phyloP scores from a whole-genome alignment of 1,140 invertebrate genomes.

The Scylla paramamosain region DNA sequence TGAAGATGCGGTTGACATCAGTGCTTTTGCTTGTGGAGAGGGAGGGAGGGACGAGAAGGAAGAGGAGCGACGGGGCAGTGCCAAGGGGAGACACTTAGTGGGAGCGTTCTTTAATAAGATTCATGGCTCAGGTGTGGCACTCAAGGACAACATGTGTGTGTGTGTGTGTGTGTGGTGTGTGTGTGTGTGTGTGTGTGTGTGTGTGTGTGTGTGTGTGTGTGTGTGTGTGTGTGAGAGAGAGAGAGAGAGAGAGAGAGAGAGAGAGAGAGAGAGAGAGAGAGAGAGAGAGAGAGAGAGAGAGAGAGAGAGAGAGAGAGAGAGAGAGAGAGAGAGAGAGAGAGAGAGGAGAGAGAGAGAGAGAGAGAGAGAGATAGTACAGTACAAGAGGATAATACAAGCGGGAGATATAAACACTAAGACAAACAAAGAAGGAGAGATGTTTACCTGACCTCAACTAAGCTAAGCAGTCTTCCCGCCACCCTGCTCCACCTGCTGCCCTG shows the following conservation, averaged over 20 bases:
- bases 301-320: slow-evolving; percentile 3
- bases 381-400: background rate
- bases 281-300: background rate
- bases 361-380: background rate
- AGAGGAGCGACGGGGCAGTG: background rate
- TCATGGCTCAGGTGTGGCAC: slow-evolving; percentile 8
- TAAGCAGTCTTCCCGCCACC: too few relatives aligned
- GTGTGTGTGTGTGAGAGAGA: background rate
- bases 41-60: background rate
- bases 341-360: background rate
- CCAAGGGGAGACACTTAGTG: background rate
- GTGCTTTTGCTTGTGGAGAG: background rate
- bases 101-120: background rate
- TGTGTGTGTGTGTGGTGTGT: too few relatives aligned
- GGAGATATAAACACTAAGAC: too few relatives aligned
- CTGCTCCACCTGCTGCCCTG: background rate
- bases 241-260: background rate
- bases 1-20: background rate
- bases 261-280: background rate
- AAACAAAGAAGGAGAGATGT: too few relatives aligned
- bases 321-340: slow-evolving; percentile 6
- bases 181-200: too few relatives aligned
- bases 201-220: background rate
- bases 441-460: too few relatives aligned
- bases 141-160: background rate